Evolutionary conservation across 2,888 invertebrate species (phyloP), one percentile per base, ranked within the genome.

Genomic region (Chrysomela aeneicollis): DNA sequence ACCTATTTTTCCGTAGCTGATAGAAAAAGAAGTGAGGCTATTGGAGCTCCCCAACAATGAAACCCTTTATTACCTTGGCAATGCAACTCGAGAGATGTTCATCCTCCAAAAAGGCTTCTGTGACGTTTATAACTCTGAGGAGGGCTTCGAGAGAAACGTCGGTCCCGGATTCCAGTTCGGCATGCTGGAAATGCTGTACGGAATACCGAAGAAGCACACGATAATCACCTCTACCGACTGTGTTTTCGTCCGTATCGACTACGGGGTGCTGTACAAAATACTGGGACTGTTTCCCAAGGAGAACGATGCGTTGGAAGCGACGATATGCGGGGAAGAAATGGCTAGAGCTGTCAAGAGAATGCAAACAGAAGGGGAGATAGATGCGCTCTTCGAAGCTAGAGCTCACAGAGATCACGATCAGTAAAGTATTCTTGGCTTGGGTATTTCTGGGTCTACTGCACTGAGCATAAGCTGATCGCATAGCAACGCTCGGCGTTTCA

Each of bases 151-250:
- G 30, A 50, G 54, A 49, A 64, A 60, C 1, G 50, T 70, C 1
- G 65, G 64, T 17, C 64, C 67, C 9, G 66, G 63, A 9, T 50
- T 26, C 10, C 78, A 82, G 61, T 83, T 85, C 67, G 86, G 86
- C 22, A 80, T 79, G 19, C 68, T 85, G 0, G 86, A 85, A 79
- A 85, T 86, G 85, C 74, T 86, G 0, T 84, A 81, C 65, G 84
- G 85, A 19, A 74, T 86, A 10, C 85, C 85, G 1, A 86, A 86
- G 76, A 84, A 84, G 59, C 82, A 84, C 73, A 86, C 86, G 21
- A 83, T 85, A 21, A 66, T 83, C 79, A 85, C 86, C 66, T 78
- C 82, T 66, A 86, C 86, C 69, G 85, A 86, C 77, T 86, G 86
- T 77, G 82, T 85, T 74, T 78, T 86, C 67, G 79, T 86, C 53